These are phyloP conservation scores for Hemicordylus capensis DNA, from an alignment of 2,113 vertebrate species.

Conservation along the genomic window DNA sequence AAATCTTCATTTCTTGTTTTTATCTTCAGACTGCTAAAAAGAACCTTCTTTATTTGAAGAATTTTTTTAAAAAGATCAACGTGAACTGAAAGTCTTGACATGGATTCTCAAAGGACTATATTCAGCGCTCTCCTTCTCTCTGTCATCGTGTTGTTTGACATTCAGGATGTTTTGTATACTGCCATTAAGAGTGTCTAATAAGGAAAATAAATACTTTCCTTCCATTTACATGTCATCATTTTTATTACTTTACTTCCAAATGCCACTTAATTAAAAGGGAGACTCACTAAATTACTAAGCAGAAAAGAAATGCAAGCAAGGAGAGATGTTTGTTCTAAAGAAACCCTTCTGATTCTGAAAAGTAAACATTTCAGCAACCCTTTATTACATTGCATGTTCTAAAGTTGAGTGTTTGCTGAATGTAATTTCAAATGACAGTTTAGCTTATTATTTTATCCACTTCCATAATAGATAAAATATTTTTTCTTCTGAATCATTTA, in stretches of 20 bases:
- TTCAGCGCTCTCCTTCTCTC: slow-evolving; percentile 35
- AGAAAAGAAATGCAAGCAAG: neutral
- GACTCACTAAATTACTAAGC: slow-evolving; percentile 18
- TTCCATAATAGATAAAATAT: slow-evolving; percentile 47
- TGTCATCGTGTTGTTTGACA: slow-evolving; percentile 43
- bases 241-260: slow-evolving; percentile 54
- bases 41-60: slow-evolving; percentile 40
- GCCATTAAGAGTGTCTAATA: slow-evolving; percentile 44
- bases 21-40: slow-evolving; percentile 12
- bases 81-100: neutral
- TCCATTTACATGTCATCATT: slow-evolving; percentile 49
- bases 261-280: slow-evolving; percentile 9
- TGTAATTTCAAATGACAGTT: slow-evolving; percentile 51
- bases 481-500: slow-evolving; percentile 45
- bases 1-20: neutral
- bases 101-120: slow-evolving; percentile 46
- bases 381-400: slow-evolving; percentile 28
- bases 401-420: slow-evolving; percentile 39
- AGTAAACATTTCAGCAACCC: slow-evolving; percentile 38
- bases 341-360: slow-evolving; percentile 15
- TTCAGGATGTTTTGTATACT: slow-evolving; percentile 60
- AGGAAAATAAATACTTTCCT: slow-evolving; percentile 43
- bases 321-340: neutral
- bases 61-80: slow-evolving; percentile 38
- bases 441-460: slow-evolving; percentile 55